These are phyloP conservation scores for Phortica magna DNA, from an alignment of 2,888 invertebrate genomes.

Conservation along the genomic window DNA sequence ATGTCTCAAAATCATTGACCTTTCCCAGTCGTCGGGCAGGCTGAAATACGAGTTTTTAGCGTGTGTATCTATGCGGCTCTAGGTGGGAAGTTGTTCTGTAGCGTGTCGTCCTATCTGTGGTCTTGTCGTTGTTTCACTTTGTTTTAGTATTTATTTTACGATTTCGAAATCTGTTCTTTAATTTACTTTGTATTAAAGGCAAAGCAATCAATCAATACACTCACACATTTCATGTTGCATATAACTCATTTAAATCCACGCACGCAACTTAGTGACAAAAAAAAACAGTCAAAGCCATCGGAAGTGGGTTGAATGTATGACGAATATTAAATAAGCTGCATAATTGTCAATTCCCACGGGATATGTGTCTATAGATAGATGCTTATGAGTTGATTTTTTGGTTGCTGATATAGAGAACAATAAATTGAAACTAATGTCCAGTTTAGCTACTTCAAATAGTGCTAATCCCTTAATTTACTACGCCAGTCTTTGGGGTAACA, in stretches of 20 bases:
- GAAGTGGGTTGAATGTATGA: conserved; percentile 56
- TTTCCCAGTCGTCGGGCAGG: conserved; percentile 44
- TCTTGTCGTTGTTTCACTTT: background rate
- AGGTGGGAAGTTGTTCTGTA: conserved; percentile 64
- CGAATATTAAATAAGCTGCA: conserved; percentile 58
- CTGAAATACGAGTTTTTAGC: conserved; percentile 67
- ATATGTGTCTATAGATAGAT: background rate
- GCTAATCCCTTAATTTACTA: conserved; percentile 66
- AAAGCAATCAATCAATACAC: background rate
- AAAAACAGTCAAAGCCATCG: conserved; percentile 49
- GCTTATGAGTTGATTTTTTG: background rate
- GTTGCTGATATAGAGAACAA: background rate
- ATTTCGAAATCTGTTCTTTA: background rate
- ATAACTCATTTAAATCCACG: background rate
- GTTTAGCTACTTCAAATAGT: conserved; percentile 49
- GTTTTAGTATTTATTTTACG: background rate
- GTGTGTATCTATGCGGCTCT: conserved; percentile 60
- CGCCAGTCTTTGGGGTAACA: conserved; percentile 35
- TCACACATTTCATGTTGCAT: background rate
- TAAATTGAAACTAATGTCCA: background rate
- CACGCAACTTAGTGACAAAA: conserved; percentile 6
- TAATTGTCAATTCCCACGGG: conserved; percentile 18
- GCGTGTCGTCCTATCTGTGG: conserved; percentile 60
- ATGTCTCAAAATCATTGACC: conserved; percentile 69
- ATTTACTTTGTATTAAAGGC: too few relatives aligned